Evolutionary conservation across 2,113 vertebrate genomes (phyloP), one percentile per base, ranked within the genome.

Genomic region (Erpornis zantholeuca): DNA sequence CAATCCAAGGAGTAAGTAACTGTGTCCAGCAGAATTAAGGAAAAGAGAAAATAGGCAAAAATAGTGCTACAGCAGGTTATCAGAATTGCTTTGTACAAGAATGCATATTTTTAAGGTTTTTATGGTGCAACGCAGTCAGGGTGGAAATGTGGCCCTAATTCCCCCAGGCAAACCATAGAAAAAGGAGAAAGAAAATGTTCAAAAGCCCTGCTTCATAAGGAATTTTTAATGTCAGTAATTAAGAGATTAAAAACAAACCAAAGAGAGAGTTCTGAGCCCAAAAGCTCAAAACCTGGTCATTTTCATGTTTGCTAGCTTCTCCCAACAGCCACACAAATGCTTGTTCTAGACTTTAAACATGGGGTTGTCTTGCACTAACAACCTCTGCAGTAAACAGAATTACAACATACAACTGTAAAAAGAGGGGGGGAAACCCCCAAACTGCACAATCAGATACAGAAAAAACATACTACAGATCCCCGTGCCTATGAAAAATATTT

Each of bases 41-140:
- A 56, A 10, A 68, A 65, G 25, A 13, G 47, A 53, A 75, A 83
- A n/a, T 7, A 1, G 31, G 9, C 6, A 11, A 70, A 56, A 28
- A 10, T 50, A 33, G 27, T 29, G 6, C n/a, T 7, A 8, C 1
- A 4, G 28, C 28, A 45, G 10, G 16, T 50, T 76, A 23, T 0
- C 66, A n/a, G 38, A 47, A 76, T 35, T 33, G 10, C 33, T 82
- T 2, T 4, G 27, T 36, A 17, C 18, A 49, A 52, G 15, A 78
- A 65, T 4, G 15, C 7, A 4, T n/a, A 1, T 3, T 25, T 24
- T 24, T 20, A 33, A 47, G 1, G 4, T 42, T 63, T 36, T 29
- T 11, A 9, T 0, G 0, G 57, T 72, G 36, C 66, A 61, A 49
- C 2, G 2, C 0, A 0, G 14, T 10, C 47, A 57, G 23, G 22